Base-by-base conservation (phyloP, 2,888 invertebrate species). In the Cheilosia soror region DNA sequence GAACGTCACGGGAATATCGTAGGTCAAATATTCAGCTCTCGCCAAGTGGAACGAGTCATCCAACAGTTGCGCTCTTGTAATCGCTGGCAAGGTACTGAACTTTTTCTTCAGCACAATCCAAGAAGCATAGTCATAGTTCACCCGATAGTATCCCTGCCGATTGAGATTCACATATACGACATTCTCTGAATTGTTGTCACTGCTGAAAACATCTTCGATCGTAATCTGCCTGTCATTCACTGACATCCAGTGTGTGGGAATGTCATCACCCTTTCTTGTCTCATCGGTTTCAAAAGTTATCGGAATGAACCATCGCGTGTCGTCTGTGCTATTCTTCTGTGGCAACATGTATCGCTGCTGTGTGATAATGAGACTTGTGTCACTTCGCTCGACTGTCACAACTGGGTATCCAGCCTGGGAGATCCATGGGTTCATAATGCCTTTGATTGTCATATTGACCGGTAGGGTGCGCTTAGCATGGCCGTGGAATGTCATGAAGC, bases 341-440 rank as follows among this genome's bases (percentile, higher is more conserved):
- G 92, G 92, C 37, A 92, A 71, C 63, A 90, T 75, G 72, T 92
- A 92, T 31, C 92, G 90, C 55, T 91, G 90, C 71, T 92, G 92
- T 0, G 89, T 89, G 5, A 92, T 79, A 57, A 90, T 87, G 13
- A 92, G 81, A 83, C 89, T 89, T 0, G 88, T 87, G 7, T 89
- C 90, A 86, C 93, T 92, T 15, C 94, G 92, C 29, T 90, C 90
- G 0, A 94, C 94, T 27, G 93, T 93, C 2, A 96, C 90, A 0
- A 95, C 93, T 0, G 96, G 96, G 90, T 94, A 96, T 2, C 96
- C 96, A 11, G 95, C 93, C 88, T 95, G 94, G 4, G 93, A 90
- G 0, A 95, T 95, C 96, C 96, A 96, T 0, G 94, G 93, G 88
- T 94, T 93, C 95, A 96, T 95, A 9, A 96, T 93, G 65, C 92